phyloP scores from a whole-genome alignment of 2,888 invertebrate genomes.

The Ophion ellenae region DNA sequence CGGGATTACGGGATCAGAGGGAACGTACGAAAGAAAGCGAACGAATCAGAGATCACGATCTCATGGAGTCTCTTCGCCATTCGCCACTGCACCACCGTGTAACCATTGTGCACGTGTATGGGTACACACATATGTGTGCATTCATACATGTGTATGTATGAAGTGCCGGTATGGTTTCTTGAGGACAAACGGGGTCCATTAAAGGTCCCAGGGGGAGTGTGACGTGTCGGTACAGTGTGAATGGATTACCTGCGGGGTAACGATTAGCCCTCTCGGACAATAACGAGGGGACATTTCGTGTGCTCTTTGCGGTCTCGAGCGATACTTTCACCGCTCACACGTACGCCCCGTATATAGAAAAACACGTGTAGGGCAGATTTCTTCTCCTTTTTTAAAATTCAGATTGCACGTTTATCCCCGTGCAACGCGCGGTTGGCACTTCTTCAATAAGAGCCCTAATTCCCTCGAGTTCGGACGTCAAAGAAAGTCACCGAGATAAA shows the following conservation, averaged over 20 bases:
- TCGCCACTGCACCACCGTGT: constrained; percentile 24
- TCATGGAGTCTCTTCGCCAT: constrained; percentile 51
- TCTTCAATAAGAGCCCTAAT: constrained; percentile 63
- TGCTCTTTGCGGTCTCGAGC: constrained; percentile 38
- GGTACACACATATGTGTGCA: not conserved
- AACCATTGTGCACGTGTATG: constrained; percentile 15
- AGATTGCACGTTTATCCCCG: constrained; percentile 42
- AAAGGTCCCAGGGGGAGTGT: constrained; percentile 63
- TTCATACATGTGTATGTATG: not conserved
- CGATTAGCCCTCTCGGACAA: constrained; percentile 67
- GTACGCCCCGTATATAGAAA: not conserved
- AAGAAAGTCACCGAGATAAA: constrained; percentile 27
- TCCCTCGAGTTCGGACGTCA: constrained; percentile 62
- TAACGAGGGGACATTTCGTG: constrained; percentile 61
- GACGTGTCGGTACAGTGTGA: constrained; percentile 57
- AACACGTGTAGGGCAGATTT: constrained; percentile 1
- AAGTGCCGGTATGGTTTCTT: constrained; percentile 26
- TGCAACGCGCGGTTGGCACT: constrained; percentile 28
- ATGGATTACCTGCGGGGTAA: constrained; percentile 68
- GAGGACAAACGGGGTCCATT: constrained; percentile 67
- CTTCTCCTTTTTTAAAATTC: constrained; percentile 4
- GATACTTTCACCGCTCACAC: not conserved
- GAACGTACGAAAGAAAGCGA: constrained; percentile 9
- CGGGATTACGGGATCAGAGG: constrained; percentile 61
- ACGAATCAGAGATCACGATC: constrained; percentile 56